Evolutionary conservation across 2,797 vertebrate species (phyloP).

Genomic region (Rhabdophis nuchalis): DNA sequence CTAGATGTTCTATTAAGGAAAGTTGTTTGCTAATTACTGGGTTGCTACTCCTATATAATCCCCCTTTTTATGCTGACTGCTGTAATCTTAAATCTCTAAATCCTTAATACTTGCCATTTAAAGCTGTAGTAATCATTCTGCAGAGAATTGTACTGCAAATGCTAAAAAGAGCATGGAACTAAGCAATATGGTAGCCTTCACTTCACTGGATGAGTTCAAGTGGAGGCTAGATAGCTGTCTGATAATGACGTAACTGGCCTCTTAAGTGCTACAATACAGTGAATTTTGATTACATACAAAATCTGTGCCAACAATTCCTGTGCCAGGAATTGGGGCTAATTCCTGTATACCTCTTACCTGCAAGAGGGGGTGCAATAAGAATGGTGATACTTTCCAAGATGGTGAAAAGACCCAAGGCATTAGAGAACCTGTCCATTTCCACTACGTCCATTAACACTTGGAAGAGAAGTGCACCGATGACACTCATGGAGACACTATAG

Average conservation of each 20-base stretch:
- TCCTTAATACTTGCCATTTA: neutral
- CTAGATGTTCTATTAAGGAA: neutral
- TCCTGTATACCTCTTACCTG: constrained; percentile 75
- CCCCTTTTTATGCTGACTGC: neutral
- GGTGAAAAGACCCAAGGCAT: constrained; percentile 88
- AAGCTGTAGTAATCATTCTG: neutral
- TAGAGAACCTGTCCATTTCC: constrained; percentile 88
- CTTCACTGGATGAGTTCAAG: neutral
- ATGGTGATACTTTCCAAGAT: constrained; percentile 85
- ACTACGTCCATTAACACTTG: constrained; percentile 94
- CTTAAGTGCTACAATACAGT: neutral
- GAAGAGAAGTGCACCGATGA: constrained; percentile 84
- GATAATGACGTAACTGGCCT: neutral
- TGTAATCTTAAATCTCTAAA: neutral
- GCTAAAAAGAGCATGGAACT: neutral
- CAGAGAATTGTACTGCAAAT: neutral
- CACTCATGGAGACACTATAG: constrained; percentile 87
- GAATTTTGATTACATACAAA: neutral
- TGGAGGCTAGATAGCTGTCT: neutral
- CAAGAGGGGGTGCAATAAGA: constrained; percentile 85
- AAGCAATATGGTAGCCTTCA: neutral
- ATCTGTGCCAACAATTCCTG: neutral
- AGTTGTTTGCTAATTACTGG: neutral
- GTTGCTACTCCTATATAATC: neutral
- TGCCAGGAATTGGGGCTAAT: neutral